Evolutionary conservation across 1,140 invertebrate genomes (phyloP).

Genomic region (Drosophila sechellia): DNA sequence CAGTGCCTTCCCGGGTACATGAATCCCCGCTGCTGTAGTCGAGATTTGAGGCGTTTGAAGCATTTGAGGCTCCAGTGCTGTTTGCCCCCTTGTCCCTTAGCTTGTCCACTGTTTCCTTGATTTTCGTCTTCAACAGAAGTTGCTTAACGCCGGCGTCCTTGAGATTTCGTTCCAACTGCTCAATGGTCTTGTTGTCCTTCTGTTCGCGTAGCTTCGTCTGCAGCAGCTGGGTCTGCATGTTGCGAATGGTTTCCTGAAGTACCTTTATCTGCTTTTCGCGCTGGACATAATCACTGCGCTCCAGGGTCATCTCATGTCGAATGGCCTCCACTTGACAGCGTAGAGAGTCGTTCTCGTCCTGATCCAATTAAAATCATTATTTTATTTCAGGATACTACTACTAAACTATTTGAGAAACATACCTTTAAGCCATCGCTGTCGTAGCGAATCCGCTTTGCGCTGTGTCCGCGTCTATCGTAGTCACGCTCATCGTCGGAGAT

Average conservation of each 20-base stretch:
- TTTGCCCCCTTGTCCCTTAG: constrained; percentile 57
- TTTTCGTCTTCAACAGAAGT: constrained; percentile 75
- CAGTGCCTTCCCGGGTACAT: constrained; percentile 14
- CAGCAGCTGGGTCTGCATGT: constrained; percentile 91
- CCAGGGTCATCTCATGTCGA: constrained; percentile 93
- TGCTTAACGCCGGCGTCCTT: constrained; percentile 84
- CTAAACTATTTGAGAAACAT: neutral
- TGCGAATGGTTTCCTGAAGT: constrained; percentile 90
- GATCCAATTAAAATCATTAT: neutral
- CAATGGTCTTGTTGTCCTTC: constrained; percentile 87
- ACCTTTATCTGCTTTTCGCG: constrained; percentile 85
- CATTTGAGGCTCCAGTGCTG: constrained; percentile 42
- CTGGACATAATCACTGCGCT: constrained; percentile 87
- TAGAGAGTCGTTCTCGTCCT: constrained; percentile 95
- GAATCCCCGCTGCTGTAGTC: constrained; percentile 62
- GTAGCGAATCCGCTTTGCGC: constrained; percentile 70
- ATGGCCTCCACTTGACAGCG: constrained; percentile 97
- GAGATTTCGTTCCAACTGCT: constrained; percentile 86
- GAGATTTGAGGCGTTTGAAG: constrained; percentile 48
- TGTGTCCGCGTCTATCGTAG: constrained; percentile 59
- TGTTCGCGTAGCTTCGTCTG: constrained; percentile 88
- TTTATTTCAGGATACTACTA: too few relatives aligned
- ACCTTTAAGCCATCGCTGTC: constrained; percentile 81
- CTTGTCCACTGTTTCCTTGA: constrained; percentile 64
- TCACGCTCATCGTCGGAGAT: constrained; percentile 84